Percentiles rank a stretch among this genome's conserved stretches.
Evolutionary conservation across 2,113 vertebrate species (phyloP).

Genomic region (Propithecus coquereli): DNA sequence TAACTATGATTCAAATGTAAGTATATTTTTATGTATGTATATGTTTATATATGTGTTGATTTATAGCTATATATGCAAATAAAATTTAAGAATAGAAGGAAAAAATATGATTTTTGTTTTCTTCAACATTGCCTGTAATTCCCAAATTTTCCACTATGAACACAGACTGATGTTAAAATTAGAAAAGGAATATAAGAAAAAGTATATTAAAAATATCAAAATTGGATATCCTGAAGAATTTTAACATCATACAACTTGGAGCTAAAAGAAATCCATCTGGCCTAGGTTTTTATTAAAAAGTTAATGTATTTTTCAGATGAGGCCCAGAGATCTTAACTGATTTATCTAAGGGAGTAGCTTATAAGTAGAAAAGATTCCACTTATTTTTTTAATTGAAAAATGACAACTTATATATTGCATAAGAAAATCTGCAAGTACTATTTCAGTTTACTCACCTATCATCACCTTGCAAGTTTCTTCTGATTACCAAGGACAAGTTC

Average conservation of each 20-base stretch:
- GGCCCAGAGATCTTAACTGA: not conserved
- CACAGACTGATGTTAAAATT: constrained; percentile 45
- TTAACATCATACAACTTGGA: constrained; percentile 19
- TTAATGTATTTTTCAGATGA: constrained; percentile 2
- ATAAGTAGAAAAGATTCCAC: not conserved
- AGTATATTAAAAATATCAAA: constrained; percentile 22
- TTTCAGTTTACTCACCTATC: not conserved
- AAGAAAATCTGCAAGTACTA: not conserved
- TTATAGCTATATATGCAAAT: not conserved
- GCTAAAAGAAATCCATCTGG: constrained; percentile 22
- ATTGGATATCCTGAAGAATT: not conserved
- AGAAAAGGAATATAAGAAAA: not conserved
- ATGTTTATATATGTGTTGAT: not conserved
- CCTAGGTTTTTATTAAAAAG: constrained; percentile 18
- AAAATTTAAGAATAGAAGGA: not conserved
- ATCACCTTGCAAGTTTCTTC: not conserved
- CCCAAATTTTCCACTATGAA: constrained; percentile 20
- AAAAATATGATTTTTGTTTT: constrained; percentile 26
- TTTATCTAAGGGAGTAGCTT: not conserved
- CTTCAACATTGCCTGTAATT: not conserved
- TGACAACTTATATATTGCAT: not conserved
- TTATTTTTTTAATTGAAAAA: not conserved
- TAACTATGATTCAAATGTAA: not conserved
- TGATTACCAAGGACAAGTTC: not conserved
- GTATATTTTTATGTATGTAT: not conserved